Percentiles rank a stretch among this genome's conserved stretches.
Evolutionary conservation across 2,888 invertebrate species (phyloP).

Genomic region (Dynastes grantii): DNA sequence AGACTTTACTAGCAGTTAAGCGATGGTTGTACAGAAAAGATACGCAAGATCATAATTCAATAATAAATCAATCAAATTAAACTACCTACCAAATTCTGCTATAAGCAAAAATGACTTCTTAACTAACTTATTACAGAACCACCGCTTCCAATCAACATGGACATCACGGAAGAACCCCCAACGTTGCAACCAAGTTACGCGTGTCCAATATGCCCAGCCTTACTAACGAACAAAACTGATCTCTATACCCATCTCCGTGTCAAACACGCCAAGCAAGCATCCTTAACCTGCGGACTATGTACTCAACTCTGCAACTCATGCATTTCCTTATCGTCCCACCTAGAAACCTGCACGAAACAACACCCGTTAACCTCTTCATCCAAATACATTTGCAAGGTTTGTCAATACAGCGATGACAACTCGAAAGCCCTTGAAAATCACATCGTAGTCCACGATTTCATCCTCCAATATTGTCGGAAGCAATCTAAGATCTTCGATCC

Average conservation of each 20-base stretch:
- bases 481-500: conserved; percentile 70
- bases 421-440: conserved; percentile 72
- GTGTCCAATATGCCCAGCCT: conserved; percentile 68
- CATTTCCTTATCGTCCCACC: conserved; percentile 71
- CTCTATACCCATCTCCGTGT: conserved; percentile 74
- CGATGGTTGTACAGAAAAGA: too few relatives aligned
- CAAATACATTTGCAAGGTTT: conserved; percentile 72
- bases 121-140: conserved; percentile 16
- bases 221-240: conserved; percentile 70
- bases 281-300: conserved; percentile 74
- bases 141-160: conserved; percentile 11
- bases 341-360: conserved; percentile 71
- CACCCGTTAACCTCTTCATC: conserved; percentile 64
- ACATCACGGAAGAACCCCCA: conserved; percentile 47
- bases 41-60: too few relatives aligned
- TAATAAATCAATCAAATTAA: too few relatives aligned
- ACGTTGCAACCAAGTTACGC: conserved; percentile 55
- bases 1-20: too few relatives aligned
- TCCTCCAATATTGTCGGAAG: conserved; percentile 67
- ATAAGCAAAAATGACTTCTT: too few relatives aligned
- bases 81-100: too few relatives aligned
- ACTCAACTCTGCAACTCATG: conserved; percentile 72
- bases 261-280: conserved; percentile 72
- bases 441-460: conserved; percentile 73
- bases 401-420: conserved; percentile 74